A percentile compares a stretch with the other conserved stretches of the same genome.
Conservation (phyloP, 2,888 invertebrate species). For the Tetropium fuscum region DNA sequence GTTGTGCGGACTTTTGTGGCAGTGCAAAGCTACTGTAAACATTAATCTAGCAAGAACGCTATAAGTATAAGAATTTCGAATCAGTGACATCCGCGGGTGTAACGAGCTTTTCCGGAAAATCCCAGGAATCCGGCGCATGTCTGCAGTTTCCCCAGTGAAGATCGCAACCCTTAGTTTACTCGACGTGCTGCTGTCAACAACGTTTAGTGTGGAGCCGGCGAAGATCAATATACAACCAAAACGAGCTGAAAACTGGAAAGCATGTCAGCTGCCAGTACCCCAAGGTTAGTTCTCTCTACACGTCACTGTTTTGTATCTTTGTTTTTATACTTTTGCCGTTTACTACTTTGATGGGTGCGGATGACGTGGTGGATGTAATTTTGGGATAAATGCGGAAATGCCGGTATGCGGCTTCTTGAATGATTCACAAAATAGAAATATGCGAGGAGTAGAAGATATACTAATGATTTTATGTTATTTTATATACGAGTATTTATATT, state of each 20-base stretch:
- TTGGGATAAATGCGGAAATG: constrained; percentile 4
- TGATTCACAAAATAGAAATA: too few relatives aligned
- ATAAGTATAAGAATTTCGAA: too few relatives aligned
- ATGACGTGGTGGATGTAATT: background rate
- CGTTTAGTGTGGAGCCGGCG: constrained; percentile 35
- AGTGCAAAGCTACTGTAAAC: too few relatives aligned
- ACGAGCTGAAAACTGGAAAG: constrained; percentile 34
- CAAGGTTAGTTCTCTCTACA: constrained; percentile 47
- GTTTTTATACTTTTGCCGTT: background rate
- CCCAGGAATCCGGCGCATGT: constrained; percentile 28
- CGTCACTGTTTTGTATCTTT: constrained; percentile 21
- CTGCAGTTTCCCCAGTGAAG: constrained; percentile 23
- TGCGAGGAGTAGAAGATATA: too few relatives aligned
- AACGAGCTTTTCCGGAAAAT: constrained; percentile 20
- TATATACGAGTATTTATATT: too few relatives aligned
- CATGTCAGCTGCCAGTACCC: constrained; percentile 52
- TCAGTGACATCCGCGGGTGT: too few relatives aligned
- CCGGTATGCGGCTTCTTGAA: constrained; percentile 20
- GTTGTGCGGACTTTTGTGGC: too few relatives aligned
- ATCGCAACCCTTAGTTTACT: constrained; percentile 32
- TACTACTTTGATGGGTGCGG: background rate
- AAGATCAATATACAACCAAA: constrained; percentile 28
- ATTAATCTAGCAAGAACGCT: too few relatives aligned
- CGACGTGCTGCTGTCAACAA: constrained; percentile 42
- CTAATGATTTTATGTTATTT: too few relatives aligned